phyloP scores from a whole-genome alignment of 1,140 invertebrate species.

The Nasonia longicornis region DNA sequence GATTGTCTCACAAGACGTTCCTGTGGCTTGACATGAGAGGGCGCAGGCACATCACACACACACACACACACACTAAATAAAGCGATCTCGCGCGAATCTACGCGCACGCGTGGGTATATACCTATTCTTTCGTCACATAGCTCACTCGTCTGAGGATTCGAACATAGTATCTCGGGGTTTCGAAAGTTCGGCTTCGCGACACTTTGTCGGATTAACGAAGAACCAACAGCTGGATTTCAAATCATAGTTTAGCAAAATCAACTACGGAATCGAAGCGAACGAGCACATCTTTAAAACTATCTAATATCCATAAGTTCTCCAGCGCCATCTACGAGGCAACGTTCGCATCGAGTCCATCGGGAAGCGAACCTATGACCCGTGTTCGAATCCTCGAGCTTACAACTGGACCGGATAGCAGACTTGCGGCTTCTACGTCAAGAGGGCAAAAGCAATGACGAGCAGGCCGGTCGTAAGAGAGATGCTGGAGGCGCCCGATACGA shows the following conservation, averaged over 20 bases:
- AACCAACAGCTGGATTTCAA: background rate
- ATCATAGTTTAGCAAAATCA: background rate
- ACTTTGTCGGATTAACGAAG: background rate
- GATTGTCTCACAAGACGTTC: slow-evolving; percentile 29
- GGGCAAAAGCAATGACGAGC: slow-evolving; percentile 45
- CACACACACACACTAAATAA: no score
- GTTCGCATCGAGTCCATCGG: background rate
- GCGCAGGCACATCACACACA: background rate
- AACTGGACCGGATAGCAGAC: background rate
- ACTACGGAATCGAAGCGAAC: background rate
- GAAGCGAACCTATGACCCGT: background rate
- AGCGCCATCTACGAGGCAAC: background rate
- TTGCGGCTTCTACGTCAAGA: slow-evolving; percentile 31
- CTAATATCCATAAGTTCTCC: background rate
- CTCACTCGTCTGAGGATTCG: background rate
- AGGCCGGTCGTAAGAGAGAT: slow-evolving; percentile 38
- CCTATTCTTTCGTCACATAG: background rate
- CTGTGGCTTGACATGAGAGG: background rate
- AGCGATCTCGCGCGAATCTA: background rate
- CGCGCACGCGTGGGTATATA: background rate
- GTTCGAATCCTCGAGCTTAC: background rate
- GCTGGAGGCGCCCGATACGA: slow-evolving; percentile 45
- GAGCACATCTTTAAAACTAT: background rate
- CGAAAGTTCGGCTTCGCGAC: background rate
- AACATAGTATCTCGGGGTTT: background rate